Percentiles rank a stretch among this genome's conserved stretches.
Conservation (phyloP, 2,797 vertebrate species). For the Falco berigora region DNA sequence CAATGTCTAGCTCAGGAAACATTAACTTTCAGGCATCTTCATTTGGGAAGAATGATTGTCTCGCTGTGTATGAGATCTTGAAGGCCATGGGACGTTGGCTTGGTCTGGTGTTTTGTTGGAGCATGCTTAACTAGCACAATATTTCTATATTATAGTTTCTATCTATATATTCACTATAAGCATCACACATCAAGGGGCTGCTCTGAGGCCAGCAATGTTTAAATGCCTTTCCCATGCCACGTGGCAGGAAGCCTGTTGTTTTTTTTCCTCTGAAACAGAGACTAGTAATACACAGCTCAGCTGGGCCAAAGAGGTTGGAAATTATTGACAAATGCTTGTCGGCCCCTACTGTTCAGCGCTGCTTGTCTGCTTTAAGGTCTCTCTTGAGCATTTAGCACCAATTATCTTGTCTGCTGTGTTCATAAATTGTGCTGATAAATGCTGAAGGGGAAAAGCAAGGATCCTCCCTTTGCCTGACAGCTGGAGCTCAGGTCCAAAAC, state of each 20-base stretch:
- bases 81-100: background rate
- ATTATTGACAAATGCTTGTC: background rate
- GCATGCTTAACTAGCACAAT: background rate
- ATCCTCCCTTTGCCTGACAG: background rate
- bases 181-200: background rate
- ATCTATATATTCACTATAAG: background rate
- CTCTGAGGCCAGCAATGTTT: background rate
- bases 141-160: background rate
- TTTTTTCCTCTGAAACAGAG: background rate
- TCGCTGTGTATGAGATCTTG: fast-evolving
- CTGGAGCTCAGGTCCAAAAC: background rate
- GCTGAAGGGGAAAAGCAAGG: background rate
- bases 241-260: background rate
- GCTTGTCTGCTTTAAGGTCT: background rate
- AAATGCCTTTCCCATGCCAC: fast-evolving
- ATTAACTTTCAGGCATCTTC: background rate
- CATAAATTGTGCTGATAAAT: background rate
- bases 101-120: background rate
- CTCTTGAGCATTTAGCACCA: background rate
- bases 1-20: background rate
- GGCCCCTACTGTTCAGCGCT: background rate
- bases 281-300: background rate
- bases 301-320: background rate
- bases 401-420: background rate
- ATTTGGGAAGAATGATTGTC: background rate